A percentile compares a stretch with the other conserved stretches of the same genome.
phyloP scores from a whole-genome alignment of 2,888 invertebrate genomes.

The Sialis lutaria region DNA sequence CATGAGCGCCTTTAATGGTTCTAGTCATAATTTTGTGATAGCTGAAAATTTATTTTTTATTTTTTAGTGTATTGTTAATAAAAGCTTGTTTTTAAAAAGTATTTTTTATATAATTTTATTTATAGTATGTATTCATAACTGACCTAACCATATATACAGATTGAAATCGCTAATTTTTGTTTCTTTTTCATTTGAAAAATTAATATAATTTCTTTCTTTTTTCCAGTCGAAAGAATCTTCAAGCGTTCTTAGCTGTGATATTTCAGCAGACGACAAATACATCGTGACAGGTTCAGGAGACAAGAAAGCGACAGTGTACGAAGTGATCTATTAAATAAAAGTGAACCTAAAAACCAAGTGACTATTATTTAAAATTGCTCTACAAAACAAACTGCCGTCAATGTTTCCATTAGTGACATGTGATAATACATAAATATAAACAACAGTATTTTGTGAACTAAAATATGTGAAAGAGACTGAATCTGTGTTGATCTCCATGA shows the following conservation, averaged over 20 bases:
- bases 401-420: neutral
- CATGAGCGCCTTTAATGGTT: no score
- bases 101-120: no score
- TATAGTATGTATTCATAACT: no score
- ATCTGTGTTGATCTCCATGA: slow-evolving; percentile 3
- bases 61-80: no score
- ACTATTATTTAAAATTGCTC: neutral
- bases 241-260: slow-evolving; percentile 95
- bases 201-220: slow-evolving; percentile 13
- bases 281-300: slow-evolving; percentile 97
- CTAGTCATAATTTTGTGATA: no score
- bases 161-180: no score
- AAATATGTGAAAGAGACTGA: neutral
- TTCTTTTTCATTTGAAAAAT: no score
- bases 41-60: no score
- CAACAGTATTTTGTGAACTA: neutral
- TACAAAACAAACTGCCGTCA: neutral
- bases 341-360: no score
- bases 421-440: neutral
- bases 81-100: no score
- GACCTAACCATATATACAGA: no score
- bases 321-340: slow-evolving; percentile 63
- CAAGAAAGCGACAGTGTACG: slow-evolving; percentile 94
- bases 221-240: slow-evolving; percentile 88
- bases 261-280: slow-evolving; percentile 93